Conservation (phyloP, 2,797 vertebrate genomes). For the Spinus pinus region DNA sequence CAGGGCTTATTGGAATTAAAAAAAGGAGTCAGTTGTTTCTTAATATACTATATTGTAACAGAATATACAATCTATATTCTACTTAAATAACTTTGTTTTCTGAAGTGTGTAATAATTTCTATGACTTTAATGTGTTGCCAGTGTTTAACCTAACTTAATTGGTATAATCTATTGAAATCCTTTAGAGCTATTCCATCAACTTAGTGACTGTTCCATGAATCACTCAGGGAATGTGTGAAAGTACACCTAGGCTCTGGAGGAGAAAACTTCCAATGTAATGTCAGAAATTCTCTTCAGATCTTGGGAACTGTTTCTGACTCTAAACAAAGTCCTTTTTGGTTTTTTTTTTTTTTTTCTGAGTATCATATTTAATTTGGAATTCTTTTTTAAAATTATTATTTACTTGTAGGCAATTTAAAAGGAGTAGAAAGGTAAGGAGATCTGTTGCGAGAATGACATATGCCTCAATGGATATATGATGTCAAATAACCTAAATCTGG, state of each 20-base stretch:
- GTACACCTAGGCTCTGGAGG: background rate
- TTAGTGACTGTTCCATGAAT: background rate
- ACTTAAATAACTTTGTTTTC: background rate
- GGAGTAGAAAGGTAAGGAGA: background rate
- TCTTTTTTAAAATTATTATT: background rate
- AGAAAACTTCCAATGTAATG: background rate
- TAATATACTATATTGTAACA: background rate
- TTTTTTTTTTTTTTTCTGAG: background rate
- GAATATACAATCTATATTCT: background rate
- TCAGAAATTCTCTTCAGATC: background rate
- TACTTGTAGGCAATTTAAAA: background rate
- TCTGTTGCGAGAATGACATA: background rate
- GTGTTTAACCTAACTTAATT: background rate
- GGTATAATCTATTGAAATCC: background rate
- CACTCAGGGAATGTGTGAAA: background rate
- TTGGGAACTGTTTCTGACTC: background rate
- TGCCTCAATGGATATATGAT: background rate
- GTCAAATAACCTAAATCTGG: background rate
- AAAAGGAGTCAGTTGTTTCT: background rate
- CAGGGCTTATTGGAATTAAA: background rate
- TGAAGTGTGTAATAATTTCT: background rate
- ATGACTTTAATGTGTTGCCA: background rate
- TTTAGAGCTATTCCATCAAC: background rate
- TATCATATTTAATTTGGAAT: background rate
- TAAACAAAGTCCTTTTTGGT: background rate